Conservation (phyloP, 2,888 invertebrate species). For the Hetaerina titia region DNA sequence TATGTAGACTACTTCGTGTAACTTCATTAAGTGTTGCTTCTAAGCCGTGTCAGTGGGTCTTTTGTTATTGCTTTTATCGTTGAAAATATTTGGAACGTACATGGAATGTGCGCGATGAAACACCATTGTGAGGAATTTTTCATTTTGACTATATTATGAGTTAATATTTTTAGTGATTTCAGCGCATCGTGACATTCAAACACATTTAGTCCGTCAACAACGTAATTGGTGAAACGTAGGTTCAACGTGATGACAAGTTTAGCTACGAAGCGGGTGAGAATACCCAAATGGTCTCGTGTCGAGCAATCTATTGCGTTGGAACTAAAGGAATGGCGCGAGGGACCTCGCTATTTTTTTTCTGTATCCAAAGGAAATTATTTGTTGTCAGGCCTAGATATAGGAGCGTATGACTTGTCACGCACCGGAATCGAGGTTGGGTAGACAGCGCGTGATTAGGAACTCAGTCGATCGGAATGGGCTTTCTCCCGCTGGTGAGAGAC, state of each 20-base stretch:
- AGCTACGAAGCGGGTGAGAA: not conserved
- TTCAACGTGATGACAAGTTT: not conserved
- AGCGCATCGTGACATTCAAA: not conserved
- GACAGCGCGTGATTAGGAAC: constrained; percentile 2
- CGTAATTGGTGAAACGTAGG: not conserved
- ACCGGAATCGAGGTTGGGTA: constrained; percentile 9
- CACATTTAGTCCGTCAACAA: not conserved
- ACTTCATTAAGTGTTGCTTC: no score
- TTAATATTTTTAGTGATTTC: no score
- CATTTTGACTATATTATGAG: no score
- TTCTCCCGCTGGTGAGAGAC: not conserved
- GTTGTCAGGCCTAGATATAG: not conserved
- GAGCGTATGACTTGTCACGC: constrained; percentile 10
- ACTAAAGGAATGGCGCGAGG: no score
- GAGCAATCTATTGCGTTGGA: no score
- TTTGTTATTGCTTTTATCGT: no score
- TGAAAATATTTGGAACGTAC: no score
- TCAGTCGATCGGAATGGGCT: constrained; percentile 12
- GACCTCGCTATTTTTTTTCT: not conserved
- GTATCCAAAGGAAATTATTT: not conserved
- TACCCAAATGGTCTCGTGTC: no score
- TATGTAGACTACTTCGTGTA: no score
- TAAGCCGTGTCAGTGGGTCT: no score
- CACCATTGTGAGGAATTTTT: no score
- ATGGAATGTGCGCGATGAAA: no score